Evolutionary conservation across 2,113 vertebrate genomes (phyloP).

Genomic region (Falco punctatus): DNA sequence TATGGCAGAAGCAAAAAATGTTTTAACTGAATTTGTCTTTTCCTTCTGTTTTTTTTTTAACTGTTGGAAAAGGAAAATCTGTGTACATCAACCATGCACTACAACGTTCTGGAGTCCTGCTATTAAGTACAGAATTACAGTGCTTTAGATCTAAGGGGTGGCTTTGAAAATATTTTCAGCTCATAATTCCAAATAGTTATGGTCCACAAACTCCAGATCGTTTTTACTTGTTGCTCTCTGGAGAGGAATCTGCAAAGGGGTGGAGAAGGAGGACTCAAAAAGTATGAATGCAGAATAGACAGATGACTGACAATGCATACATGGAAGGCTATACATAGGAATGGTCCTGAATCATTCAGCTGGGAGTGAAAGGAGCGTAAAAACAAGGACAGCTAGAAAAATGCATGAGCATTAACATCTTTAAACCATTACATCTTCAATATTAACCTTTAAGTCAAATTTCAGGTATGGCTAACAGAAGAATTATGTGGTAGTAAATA

Average conservation of each 20-base stretch:
- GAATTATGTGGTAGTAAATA: neutral
- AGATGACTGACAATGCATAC: neutral
- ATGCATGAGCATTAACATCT: neutral
- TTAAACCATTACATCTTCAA: neutral
- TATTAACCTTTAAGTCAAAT: neutral
- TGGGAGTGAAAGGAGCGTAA: neutral
- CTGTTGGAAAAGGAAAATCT: neutral
- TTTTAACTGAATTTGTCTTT: neutral
- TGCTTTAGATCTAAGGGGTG: neutral
- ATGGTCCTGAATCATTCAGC: neutral
- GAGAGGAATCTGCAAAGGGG: neutral
- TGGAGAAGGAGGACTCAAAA: neutral
- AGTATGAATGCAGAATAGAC: neutral
- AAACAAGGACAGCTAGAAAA: neutral
- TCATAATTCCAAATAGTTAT: neutral
- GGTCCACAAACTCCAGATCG: neutral
- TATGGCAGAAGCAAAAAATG: neutral
- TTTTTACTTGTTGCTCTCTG: neutral
- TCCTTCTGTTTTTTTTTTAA: neutral
- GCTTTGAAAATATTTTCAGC: neutral
- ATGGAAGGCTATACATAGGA: neutral
- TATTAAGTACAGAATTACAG: neutral
- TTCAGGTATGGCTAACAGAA: neutral
- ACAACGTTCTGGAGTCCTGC: neutral
- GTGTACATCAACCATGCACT: neutral